Base-by-base conservation (phyloP, 2,113 vertebrate species). In the Sceloporus undulatus region DNA sequence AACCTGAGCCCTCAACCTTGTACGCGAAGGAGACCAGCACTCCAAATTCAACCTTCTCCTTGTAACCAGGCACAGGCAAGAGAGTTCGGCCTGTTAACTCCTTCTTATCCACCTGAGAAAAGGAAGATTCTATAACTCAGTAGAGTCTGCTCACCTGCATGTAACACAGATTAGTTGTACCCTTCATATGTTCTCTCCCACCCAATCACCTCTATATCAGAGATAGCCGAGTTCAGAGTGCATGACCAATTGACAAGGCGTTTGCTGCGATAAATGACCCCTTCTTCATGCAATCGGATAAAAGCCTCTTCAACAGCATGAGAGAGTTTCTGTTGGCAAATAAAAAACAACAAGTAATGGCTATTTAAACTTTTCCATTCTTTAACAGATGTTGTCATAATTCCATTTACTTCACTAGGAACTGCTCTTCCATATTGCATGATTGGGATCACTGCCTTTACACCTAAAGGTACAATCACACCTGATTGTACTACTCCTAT, bases 211-310 rank as follows among this genome's bases (percentile, higher is more conserved):
- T 99, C 98, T 0, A 98, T 98, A 92, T 99, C 98, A 0, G 98
- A 99, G 92, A 99, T 98, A 90, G 98, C 98, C 0, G 98, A 98
- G 73, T 98, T 97, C 88, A 99, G 96, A 6, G 97, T 96, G 59
- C 98, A 98, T 93, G 98, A 98, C 98, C 98, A 99, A 95, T 98
- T 98, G 86, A 99, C 97, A 2, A 99, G 94, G 11, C 91, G 96
- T 21, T 98, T 98, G 1, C 98, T 97, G 14, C 98, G 98, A 87
- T 98, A 98, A 79, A 99, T 97, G 65, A 98, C 92, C 2, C 97
- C 98, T 1, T 97, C 96, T 73, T 98, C 98, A 0, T 97, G 97
- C 40, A 99, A 95, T 27, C 96, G 94, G 29, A 98, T 95, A 1
- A 99, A 99, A 19, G 98, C 98, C 88, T 98, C 98, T 0, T 97